phyloP scores from a whole-genome alignment of 2,113 vertebrate genomes.

The western clawed frog (Xenopus tropicalis) region UCB_Xtro_10.0 CM004444.2:132729001-132729500 shows the following conservation, averaged over 20 bases:
- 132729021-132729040: background rate
- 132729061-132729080: conserved; percentile 98
- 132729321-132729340: no score
- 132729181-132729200: conserved; percentile 69
- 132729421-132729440: background rate
- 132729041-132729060: conserved; percentile 48
- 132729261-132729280: no score
- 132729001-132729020: no score
- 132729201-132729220: no score
- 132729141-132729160: conserved; percentile 93
- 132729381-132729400: no score
- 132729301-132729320: no score
- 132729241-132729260: no score
- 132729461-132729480: conserved; percentile 91
- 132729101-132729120: conserved; percentile 96
- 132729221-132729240: no score
- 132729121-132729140: conserved; percentile 97
- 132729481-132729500: conserved; percentile 92
- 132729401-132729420: no score
- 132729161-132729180: conserved; percentile 92
- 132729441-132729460: conserved; percentile 82
- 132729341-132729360: no score
- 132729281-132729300: no score
- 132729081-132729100: conserved; percentile 93
- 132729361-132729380: no score